Conservation (phyloP, 2,797 vertebrate genomes). For the Lithobates sylvaticus region DNA sequence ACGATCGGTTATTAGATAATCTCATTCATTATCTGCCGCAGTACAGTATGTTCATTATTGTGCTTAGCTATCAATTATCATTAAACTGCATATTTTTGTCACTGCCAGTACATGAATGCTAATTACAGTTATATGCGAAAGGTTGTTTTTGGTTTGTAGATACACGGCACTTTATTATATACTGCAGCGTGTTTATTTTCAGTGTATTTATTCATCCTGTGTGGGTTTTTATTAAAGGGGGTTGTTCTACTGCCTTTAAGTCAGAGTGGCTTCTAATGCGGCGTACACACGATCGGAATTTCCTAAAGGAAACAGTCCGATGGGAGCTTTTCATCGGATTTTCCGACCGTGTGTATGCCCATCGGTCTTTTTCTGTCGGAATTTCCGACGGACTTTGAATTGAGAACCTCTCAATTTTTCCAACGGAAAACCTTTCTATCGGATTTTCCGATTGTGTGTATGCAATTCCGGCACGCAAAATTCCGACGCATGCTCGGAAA, state of each 20-base stretch:
- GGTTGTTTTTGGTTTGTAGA: background rate
- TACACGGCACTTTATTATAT: background rate
- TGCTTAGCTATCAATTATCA: slow-evolving; percentile 4
- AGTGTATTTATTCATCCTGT: background rate
- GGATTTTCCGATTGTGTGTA: no score
- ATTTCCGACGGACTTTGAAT: no score
- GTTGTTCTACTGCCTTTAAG: background rate
- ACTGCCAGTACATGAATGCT: background rate
- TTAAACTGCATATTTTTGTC: background rate
- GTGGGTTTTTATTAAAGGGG: background rate
- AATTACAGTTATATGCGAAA: background rate
- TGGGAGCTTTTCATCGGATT: no score
- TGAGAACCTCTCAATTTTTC: no score
- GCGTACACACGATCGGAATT: no score
- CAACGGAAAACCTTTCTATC: no score
- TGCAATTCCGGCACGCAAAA: no score
- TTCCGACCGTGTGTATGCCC: no score
- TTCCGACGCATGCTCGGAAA: no score
- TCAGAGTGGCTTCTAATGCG: no score
- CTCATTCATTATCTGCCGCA: background rate
- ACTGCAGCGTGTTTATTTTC: background rate
- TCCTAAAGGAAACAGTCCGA: no score
- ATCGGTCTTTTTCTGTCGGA: no score
- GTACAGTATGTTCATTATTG: slow-evolving; percentile 3
- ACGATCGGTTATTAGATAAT: slow-evolving; percentile 23